Base-by-base conservation (phyloP, 2,113 vertebrate species). In the Dipodomys spectabilis region DNA sequence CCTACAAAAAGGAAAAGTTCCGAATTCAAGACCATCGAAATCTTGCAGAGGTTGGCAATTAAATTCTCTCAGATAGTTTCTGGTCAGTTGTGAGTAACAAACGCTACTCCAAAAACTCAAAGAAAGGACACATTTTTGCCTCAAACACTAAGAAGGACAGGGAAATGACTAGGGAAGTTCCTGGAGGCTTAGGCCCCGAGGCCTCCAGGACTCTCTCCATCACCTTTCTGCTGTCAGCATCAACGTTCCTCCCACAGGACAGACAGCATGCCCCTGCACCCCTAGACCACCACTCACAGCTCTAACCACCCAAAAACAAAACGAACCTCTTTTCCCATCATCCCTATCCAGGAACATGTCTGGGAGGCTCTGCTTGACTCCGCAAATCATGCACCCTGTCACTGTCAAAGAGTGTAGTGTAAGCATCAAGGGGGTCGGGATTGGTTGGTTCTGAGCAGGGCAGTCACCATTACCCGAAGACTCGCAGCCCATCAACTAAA, bases 21-120 rank as follows among this genome's bases (percentile, higher is more conserved):
- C 53, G 53, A 57, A 57, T 57, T 57, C 53, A 57, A 86, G 78
- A 35, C 35, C 7, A 19, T 23, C 39, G 39, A 23, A n/a, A 8
- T 32, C 82, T 92, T 65, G n/a, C 78, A 86, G 35, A 62, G 32
- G 68, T 79, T 60, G 32, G 16, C 79, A n/a, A 81, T 65, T 92
- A 65, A 75, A 0, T 64, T 39, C 22, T 65, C 16, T 57, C 60
- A 27, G 32, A 62, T 75, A 27, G n/a, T 64, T 91, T 94, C 72
- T 1, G 2, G 35, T 78, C 77, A 74, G 20, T 60, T 73, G 15
- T 60, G 71, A 74, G 10, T 23, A 15, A 19, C 22, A 86, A 92
- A 82, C 2, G 60, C 72, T 72, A n/a, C 16, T 39, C 53, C 27
- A 45, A 2, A 12, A 78, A 78, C 35, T 73, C 35, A 49, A 88